These are phyloP conservation scores for Hirtodrosophila confusa DNA, from an alignment of 2,888 invertebrate species.

Conservation along the genomic window DNA sequence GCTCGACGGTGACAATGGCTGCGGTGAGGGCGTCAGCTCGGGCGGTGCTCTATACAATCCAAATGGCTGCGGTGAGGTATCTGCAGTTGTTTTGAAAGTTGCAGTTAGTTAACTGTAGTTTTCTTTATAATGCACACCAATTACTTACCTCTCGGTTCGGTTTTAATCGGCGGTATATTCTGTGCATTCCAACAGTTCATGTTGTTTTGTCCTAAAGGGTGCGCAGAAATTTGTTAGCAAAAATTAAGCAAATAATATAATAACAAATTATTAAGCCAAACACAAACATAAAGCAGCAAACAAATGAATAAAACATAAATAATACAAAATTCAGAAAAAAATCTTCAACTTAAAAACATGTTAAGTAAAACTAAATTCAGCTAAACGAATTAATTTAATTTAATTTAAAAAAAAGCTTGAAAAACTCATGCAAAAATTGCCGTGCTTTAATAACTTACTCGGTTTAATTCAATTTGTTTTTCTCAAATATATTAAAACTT, in stretches of 20 bases:
- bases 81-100: constrained; percentile 44
- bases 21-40: constrained; percentile 83
- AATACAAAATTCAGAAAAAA: background rate
- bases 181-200: constrained; percentile 79
- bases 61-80: constrained; percentile 82
- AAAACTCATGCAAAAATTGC: constrained; percentile 34
- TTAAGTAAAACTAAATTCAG: background rate
- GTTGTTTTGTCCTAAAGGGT: constrained; percentile 65
- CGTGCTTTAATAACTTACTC: constrained; percentile 35
- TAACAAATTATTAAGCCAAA: constrained; percentile 5
- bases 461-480: constrained; percentile 3
- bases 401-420: background rate
- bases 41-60: constrained; percentile 78
- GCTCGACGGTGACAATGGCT: constrained; percentile 82
- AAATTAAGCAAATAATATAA: constrained; percentile 13
- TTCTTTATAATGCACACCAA: too few species aligned
- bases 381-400: background rate
- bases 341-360: background rate
- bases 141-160: constrained; percentile 83
- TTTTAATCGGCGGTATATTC: constrained; percentile 82
- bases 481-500: constrained; percentile 19
- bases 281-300: background rate
- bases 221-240: constrained; percentile 39
- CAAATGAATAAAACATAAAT: background rate
- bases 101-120: too few species aligned